These are phyloP conservation scores for Wasmannia auropunctata DNA, from an alignment of 1,140 invertebrate species.

Conservation along the genomic window DNA sequence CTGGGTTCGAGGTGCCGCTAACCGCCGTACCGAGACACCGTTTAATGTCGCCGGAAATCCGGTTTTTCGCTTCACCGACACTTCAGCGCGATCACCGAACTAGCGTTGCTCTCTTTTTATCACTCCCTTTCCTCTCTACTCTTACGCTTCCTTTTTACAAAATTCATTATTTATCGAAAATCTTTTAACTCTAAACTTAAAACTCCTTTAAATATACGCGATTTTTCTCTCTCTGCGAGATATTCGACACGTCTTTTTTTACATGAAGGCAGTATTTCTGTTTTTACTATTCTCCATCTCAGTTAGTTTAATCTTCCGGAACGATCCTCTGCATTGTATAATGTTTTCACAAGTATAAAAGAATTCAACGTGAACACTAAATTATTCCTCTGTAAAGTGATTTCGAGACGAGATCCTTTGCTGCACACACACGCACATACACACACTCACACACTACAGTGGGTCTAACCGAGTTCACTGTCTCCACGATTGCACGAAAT, in stretches of 20 bases:
- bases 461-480: background rate
- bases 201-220: background rate
- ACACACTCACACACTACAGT: background rate
- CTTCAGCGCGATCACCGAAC: slow-evolving; percentile 39
- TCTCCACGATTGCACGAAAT: slow-evolving; percentile 32
- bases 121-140: too few relatives aligned
- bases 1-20: slow-evolving; percentile 60
- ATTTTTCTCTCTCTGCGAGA: background rate
- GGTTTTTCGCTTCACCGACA: slow-evolving; percentile 55
- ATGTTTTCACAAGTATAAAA: background rate
- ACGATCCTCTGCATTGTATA: background rate
- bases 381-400: slow-evolving; percentile 19
- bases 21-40: slow-evolving; percentile 60
- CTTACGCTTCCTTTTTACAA: background rate
- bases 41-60: slow-evolving; percentile 67
- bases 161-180: slow-evolving; percentile 9
- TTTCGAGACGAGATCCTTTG: background rate
- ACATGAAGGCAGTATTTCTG: background rate
- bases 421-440: too few relatives aligned
- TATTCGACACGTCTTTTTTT: background rate
- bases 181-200: background rate
- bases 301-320: background rate
- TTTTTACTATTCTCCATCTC: background rate
- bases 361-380: background rate
- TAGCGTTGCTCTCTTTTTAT: slow-evolving; percentile 23